Conservation (phyloP, 2,888 invertebrate species). For the Cotesia congregata region DNA sequence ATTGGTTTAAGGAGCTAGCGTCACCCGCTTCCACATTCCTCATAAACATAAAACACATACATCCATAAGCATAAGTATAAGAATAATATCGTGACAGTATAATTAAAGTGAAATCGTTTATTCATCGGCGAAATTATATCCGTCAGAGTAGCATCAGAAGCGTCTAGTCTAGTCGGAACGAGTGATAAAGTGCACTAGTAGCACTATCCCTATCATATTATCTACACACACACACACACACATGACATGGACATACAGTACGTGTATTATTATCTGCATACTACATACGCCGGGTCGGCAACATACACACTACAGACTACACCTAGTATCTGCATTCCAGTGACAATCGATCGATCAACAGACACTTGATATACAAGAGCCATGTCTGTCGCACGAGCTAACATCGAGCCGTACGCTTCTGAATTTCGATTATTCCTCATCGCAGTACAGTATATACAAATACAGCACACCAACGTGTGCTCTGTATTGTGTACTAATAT, state of each 20-base stretch:
- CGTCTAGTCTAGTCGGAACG: slow-evolving; percentile 24
- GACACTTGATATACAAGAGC: slow-evolving; percentile 46
- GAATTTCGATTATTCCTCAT: slow-evolving; percentile 39
- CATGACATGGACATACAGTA: background rate
- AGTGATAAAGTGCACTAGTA: slow-evolving; percentile 36
- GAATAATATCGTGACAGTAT: slow-evolving; percentile 12
- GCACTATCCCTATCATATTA: background rate
- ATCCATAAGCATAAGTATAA: slow-evolving; percentile 11
- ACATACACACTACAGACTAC: background rate
- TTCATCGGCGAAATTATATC: slow-evolving; percentile 28
- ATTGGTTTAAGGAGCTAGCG: no score
- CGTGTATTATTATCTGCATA: background rate
- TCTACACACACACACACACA: no score
- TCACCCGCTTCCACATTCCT: no score
- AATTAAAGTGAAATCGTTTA: slow-evolving; percentile 12
- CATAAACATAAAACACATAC: background rate
- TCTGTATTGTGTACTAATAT: background rate
- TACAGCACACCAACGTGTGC: slow-evolving; percentile 1
- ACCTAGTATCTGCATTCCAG: slow-evolving; percentile 40
- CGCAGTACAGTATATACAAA: slow-evolving; percentile 25
- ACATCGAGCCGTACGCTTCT: slow-evolving; percentile 34
- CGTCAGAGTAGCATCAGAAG: slow-evolving; percentile 11
- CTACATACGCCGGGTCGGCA: background rate
- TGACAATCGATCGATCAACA: slow-evolving; percentile 39
- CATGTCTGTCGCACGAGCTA: slow-evolving; percentile 49